phyloP scores from a whole-genome alignment of 1,140 invertebrate species.

The Adelges cooleyi region DNA sequence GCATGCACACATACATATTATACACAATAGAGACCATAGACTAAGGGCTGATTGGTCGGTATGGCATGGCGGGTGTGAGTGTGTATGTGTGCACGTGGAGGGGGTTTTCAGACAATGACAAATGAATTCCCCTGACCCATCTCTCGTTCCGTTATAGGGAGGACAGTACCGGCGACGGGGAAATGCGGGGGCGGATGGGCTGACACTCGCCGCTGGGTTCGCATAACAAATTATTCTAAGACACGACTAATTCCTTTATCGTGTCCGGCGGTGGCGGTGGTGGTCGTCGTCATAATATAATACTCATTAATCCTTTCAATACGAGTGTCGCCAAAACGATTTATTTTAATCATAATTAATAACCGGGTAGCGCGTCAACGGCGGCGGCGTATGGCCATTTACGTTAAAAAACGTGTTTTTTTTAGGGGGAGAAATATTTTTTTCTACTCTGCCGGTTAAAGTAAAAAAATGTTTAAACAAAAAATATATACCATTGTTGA shows the following conservation, averaged over 20 bases:
- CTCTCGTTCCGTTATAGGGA: too few species aligned
- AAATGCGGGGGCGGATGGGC: not conserved
- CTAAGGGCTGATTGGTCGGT: not conserved
- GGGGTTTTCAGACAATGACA: constrained; percentile 13
- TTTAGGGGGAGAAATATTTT: too few species aligned
- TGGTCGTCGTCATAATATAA: not conserved
- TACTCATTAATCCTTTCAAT: constrained; percentile 14
- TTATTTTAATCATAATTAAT: not conserved
- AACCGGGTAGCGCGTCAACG: not conserved
- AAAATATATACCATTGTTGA: not conserved
- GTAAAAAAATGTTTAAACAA: too few species aligned
- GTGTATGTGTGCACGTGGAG: not conserved
- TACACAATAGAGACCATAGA: constrained; percentile 8
- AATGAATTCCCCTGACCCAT: not conserved
- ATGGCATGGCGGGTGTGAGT: not conserved
- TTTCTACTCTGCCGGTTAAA: too few species aligned
- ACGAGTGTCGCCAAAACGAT: not conserved
- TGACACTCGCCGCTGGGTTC: constrained; percentile 1
- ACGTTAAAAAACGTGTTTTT: too few species aligned
- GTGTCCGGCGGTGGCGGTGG: not conserved
- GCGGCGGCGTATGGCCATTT: too few species aligned
- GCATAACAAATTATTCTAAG: constrained; percentile 26
- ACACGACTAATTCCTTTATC: constrained; percentile 28
- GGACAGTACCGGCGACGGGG: too few species aligned
- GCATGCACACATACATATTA: not conserved